Conservation (phyloP, 2,113 vertebrate species). For the Lucifuga dentata region DNA sequence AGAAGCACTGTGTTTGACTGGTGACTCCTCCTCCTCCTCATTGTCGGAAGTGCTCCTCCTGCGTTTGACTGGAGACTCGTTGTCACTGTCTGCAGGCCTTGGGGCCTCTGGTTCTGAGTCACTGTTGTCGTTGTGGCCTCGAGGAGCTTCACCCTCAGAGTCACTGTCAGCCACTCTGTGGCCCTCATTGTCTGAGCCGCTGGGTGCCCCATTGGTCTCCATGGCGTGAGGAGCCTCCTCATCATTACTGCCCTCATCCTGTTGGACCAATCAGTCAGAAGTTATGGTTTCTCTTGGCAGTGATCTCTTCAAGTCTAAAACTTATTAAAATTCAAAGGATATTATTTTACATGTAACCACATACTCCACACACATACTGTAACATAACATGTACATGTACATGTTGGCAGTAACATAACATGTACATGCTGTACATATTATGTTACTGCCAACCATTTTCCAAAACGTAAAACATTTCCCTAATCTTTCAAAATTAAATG, state of each 20-base stretch:
- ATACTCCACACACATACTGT: too few species aligned
- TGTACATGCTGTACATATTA: too few species aligned
- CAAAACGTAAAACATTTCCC: too few species aligned
- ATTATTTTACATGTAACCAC: too few species aligned
- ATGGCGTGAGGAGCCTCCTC: conserved; percentile 75
- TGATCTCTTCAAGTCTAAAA: too few species aligned
- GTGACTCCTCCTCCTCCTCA: conserved; percentile 55
- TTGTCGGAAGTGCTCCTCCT: conserved; percentile 58
- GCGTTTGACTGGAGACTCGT: conserved; percentile 10
- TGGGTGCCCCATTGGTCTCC: conserved; percentile 73
- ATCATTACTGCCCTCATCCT: conserved; percentile 90
- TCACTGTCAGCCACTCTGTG: conserved; percentile 55
- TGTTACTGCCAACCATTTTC: too few species aligned
- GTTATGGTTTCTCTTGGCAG: background rate
- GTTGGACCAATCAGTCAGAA: conserved; percentile 22
- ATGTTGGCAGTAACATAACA: too few species aligned
- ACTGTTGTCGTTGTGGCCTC: conserved; percentile 5
- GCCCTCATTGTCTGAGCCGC: conserved; percentile 72
- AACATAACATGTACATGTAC: too few species aligned
- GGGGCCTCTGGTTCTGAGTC: conserved; percentile 71
- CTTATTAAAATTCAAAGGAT: too few species aligned
- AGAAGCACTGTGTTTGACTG: conserved; percentile 59
- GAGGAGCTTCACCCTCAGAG: conserved; percentile 46
- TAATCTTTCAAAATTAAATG: too few species aligned
- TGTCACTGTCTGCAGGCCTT: conserved; percentile 67